Evolutionary conservation across 2,888 invertebrate genomes (phyloP).

Genomic region (Drepana falcataria): DNA sequence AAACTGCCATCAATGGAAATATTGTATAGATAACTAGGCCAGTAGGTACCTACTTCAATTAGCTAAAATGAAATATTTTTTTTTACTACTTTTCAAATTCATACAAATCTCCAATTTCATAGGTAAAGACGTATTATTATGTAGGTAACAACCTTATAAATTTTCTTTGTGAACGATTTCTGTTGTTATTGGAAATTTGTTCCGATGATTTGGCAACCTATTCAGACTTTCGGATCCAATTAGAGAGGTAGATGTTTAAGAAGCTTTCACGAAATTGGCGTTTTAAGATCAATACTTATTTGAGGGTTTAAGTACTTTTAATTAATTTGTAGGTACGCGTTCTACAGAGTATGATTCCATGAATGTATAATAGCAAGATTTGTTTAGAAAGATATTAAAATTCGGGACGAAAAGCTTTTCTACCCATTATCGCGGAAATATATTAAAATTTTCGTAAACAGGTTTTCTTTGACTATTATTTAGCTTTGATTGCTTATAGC

Average conservation of each 20-base stretch:
- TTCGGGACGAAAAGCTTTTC: neutral
- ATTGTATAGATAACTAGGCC: too few relatives aligned
- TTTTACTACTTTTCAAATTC: too few relatives aligned
- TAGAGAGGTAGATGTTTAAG: slow-evolving; percentile 18
- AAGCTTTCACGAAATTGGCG: slow-evolving; percentile 17
- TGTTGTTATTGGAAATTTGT: slow-evolving; percentile 28
- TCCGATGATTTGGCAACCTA: slow-evolving; percentile 27
- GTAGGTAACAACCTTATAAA: neutral
- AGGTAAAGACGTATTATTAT: too few relatives aligned
- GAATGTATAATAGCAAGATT: neutral
- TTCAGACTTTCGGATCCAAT: slow-evolving; percentile 29
- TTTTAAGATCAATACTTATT: slow-evolving; percentile 4
- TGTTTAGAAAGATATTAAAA: too few relatives aligned
- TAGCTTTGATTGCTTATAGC: too few relatives aligned
- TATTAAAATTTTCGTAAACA: too few relatives aligned
- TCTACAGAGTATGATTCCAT: neutral
- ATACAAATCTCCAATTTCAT: too few relatives aligned
- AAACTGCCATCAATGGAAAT: too few relatives aligned
- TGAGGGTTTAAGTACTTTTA: slow-evolving; percentile 2
- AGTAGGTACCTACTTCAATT: too few relatives aligned
- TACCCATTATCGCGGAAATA: neutral
- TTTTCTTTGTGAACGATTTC: slow-evolving; percentile 16
- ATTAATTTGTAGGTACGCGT: neutral
- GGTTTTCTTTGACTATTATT: too few relatives aligned
- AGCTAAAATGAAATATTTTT: too few relatives aligned